Base-by-base conservation (phyloP, 2,888 invertebrate genomes). In the Onthophagus sagittarius region DNA sequence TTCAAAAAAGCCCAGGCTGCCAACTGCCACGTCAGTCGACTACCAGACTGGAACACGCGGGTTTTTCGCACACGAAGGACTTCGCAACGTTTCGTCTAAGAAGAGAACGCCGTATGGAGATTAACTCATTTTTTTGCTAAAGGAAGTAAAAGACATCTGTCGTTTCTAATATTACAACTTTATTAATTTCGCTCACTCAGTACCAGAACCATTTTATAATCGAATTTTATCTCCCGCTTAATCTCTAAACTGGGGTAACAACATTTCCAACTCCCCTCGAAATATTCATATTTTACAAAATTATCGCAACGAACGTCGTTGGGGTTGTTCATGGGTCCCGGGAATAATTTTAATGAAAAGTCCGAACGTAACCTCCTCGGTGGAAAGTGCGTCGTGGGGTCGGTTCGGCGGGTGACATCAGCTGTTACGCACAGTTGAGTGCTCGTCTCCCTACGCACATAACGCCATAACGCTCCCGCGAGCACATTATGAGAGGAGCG, bases 401-500 rank as follows among this genome's bases (percentile, higher is more conserved):
- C 15, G 62, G n/a, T n/a, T 63, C 63, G 15, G 67, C 31, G 80
- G 81, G 84, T 86, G 86, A 86, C 86, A 86, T 86, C 86, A 86
- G 86, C 86, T 86, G 86, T 86, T 86, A 86, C 84, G 84, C 84
- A 81, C 86, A 84, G 84, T 86, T 84, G 81, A 85, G 83, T 85
- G 85, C 82, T 73, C 84, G 81, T 82, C 85, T 84, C 86, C 86
- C 85, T 81, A 81, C 79, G 78, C 77, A 76, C 76, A 77, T 76
- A 77, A 53, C 39, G 39, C 39, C 31, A 80, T 79, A 80, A 82
- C 83, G 83, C 83, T 82, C 80, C 81, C 80, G 77, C 81, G 83
- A 82, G 82, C 82, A 81, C 83, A 83, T 83, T 83, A 83, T 81
- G 67, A 67, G n/a, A 15, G 64, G 64, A 15, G 7, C 7, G 23